Conservation (phyloP, 1,140 invertebrate genomes). For the Atta texana region DNA sequence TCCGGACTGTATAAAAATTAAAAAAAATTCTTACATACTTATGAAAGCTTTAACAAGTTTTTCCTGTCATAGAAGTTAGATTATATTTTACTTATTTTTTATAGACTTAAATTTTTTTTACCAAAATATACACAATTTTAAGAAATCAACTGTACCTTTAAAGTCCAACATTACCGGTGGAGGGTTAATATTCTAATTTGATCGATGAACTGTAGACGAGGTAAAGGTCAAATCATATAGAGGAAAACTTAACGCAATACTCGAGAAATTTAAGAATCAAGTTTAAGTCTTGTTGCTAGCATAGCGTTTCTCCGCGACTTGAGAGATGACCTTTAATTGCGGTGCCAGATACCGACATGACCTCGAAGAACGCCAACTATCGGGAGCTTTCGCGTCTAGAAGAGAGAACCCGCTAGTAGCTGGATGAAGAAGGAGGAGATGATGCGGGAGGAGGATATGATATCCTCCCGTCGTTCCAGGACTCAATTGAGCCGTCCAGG, state of each 20-base stretch:
- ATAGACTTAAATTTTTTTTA: no score
- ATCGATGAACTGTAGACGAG: constrained; percentile 31
- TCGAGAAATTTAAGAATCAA: constrained; percentile 18
- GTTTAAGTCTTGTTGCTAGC: constrained; percentile 12
- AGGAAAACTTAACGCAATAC: constrained; percentile 10
- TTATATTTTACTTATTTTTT: no score
- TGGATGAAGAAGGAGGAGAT: constrained; percentile 27
- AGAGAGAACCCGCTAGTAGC: constrained; percentile 45
- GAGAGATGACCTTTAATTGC: constrained; percentile 71
- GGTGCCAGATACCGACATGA: constrained; percentile 48
- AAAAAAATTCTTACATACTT: no score
- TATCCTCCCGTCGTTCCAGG: constrained; percentile 64
- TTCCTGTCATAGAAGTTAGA: no score
- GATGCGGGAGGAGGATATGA: constrained; percentile 17
- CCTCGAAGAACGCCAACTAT: constrained; percentile 48
- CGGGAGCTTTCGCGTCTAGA: constrained; percentile 50
- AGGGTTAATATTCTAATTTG: neutral
- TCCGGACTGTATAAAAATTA: no score
- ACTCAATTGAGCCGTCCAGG: constrained; percentile 77
- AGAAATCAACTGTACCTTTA: no score
- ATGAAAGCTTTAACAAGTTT: no score
- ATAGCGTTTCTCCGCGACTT: constrained; percentile 41
- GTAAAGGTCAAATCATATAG: constrained; percentile 22
- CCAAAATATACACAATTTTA: no score
- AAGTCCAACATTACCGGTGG: no score